Evolutionary conservation across 2,888 invertebrate species (phyloP).

Genomic region (Thymelicus acteon): DNA sequence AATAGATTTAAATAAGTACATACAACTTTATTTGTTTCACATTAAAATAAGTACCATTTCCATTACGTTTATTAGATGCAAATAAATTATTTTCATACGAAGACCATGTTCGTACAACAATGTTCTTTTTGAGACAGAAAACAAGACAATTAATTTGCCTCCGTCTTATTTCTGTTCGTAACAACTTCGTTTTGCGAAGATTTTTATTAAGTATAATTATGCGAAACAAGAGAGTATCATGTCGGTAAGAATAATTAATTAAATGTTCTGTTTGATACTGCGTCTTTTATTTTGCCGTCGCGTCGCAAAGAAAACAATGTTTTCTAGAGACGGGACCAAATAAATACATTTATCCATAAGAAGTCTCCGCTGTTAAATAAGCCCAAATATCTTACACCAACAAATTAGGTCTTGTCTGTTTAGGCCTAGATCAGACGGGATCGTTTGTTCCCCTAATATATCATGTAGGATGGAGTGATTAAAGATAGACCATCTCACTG

Average conservation of each 20-base stretch:
- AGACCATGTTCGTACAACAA: constrained; percentile 6
- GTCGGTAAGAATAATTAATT: constrained; percentile 11
- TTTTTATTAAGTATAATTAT: constrained; percentile 9
- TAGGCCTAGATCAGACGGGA: not conserved
- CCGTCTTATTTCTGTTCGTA: constrained; percentile 12
- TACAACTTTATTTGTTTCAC: no score
- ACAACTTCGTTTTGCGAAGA: constrained; percentile 6
- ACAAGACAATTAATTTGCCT: constrained; percentile 24
- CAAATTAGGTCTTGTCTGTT: not conserved
- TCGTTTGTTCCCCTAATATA: not conserved
- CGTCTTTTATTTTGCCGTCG: not conserved
- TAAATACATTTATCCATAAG: no score
- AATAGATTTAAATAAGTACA: no score
- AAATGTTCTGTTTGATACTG: not conserved
- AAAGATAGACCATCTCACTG: not conserved
- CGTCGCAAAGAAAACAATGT: not conserved
- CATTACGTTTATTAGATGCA: not conserved
- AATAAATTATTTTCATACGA: constrained; percentile 5
- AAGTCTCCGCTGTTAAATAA: no score
- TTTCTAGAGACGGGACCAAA: no score
- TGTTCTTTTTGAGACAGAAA: constrained; percentile 17
- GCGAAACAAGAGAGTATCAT: constrained; percentile 14
- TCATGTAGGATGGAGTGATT: constrained; percentile 2
- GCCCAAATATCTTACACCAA: not conserved
- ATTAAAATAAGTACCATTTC: not conserved